These are phyloP conservation scores for Brienomyrus brachyistius DNA, from an alignment of 2,113 vertebrate species.

Conservation along the genomic window DNA sequence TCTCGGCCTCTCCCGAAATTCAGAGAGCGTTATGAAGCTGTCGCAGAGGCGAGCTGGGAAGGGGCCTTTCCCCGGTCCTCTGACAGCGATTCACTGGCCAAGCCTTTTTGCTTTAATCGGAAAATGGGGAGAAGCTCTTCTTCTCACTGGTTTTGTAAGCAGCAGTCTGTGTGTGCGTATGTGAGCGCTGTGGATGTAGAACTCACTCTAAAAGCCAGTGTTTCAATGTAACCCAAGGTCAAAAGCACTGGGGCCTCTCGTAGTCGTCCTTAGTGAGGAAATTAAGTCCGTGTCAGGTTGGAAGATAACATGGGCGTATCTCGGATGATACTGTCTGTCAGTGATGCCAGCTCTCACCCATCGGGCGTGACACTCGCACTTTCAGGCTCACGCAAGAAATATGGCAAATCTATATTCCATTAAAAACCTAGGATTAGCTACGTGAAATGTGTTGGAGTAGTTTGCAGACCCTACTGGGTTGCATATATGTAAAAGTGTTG, in stretches of 20 bases:
- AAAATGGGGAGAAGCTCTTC: background rate
- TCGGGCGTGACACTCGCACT: background rate
- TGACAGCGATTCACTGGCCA: background rate
- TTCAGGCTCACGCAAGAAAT: background rate
- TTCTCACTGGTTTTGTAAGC: background rate
- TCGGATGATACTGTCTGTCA: background rate
- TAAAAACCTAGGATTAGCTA: background rate
- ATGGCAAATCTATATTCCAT: background rate
- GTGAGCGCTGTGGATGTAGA: background rate
- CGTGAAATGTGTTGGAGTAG: background rate
- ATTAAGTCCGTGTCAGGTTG: background rate
- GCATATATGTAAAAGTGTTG: background rate
- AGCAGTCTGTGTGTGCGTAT: background rate
- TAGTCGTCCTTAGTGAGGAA: background rate
- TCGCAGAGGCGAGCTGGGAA: background rate
- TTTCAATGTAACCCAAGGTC: background rate
- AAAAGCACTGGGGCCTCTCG: background rate
- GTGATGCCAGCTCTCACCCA: background rate
- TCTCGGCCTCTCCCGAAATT: background rate
- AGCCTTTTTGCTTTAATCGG: background rate
- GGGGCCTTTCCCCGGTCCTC: background rate
- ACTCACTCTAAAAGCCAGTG: background rate
- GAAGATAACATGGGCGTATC: background rate
- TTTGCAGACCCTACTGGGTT: background rate
- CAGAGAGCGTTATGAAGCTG: background rate